phyloP scores from a whole-genome alignment of 2,888 invertebrate species.

The Trilocha varians region DNA sequence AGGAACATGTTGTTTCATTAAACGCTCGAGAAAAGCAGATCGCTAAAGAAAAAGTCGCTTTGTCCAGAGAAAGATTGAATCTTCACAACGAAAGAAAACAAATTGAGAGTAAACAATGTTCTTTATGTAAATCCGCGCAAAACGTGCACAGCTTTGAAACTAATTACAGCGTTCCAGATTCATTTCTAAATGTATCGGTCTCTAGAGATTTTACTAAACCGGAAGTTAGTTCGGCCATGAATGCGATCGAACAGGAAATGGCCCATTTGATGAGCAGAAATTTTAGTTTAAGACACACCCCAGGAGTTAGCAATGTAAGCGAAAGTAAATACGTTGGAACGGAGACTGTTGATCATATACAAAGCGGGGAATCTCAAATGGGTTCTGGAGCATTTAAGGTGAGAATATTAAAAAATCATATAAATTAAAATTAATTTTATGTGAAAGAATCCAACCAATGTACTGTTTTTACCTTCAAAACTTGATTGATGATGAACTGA shows the following conservation, averaged over 20 bases:
- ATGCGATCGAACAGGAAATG: slow-evolving; percentile 55
- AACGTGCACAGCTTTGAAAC: slow-evolving; percentile 31
- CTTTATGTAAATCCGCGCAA: slow-evolving; percentile 50
- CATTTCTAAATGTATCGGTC: slow-evolving; percentile 34
- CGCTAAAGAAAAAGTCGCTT: slow-evolving; percentile 73
- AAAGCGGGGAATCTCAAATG: slow-evolving; percentile 19
- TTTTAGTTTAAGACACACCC: slow-evolving; percentile 32
- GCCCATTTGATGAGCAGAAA: slow-evolving; percentile 47
- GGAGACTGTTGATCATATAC: slow-evolving; percentile 15
- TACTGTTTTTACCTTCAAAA: too few relatives aligned
- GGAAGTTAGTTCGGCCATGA: slow-evolving; percentile 38
- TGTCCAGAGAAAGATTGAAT: slow-evolving; percentile 73
- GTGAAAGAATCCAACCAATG: too few relatives aligned
- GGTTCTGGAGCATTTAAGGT: slow-evolving; percentile 37
- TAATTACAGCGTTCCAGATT: slow-evolving; percentile 32
- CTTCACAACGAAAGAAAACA: slow-evolving; percentile 70
- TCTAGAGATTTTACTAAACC: slow-evolving; percentile 40
- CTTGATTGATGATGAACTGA: too few relatives aligned
- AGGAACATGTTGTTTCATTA: slow-evolving; percentile 70
- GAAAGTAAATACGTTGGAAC: slow-evolving; percentile 12
- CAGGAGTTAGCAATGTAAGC: slow-evolving; percentile 20
- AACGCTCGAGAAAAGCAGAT: slow-evolving; percentile 74
- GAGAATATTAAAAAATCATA: slow-evolving; percentile 5
- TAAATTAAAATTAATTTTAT: too few relatives aligned
- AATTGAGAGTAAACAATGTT: slow-evolving; percentile 55